Evolutionary conservation across 2,797 vertebrate species (phyloP).

Genomic region (Sibirionetta formosa): DNA sequence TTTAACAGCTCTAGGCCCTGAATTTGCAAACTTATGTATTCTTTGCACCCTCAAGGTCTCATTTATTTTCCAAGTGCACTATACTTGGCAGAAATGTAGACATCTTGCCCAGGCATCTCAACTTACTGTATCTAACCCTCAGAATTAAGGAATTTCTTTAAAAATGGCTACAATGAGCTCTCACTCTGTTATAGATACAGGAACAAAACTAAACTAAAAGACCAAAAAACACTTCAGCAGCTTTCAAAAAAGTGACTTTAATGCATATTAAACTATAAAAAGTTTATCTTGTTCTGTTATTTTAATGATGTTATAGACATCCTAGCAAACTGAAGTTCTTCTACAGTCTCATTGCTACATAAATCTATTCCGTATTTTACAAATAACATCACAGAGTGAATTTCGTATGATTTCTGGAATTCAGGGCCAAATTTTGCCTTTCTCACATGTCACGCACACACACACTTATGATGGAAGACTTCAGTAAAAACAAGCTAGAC

Average conservation of each 20-base stretch:
- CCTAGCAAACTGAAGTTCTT: background rate
- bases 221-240: fast-evolving
- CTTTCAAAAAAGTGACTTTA: background rate
- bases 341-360: too few species aligned
- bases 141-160: background rate
- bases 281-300: background rate
- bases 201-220: background rate
- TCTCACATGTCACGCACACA: background rate
- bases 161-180: background rate
- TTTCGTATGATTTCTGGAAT: background rate
- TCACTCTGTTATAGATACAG: background rate
- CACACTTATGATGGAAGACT: background rate
- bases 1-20: background rate
- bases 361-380: background rate
- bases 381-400: background rate
- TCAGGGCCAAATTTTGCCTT: background rate
- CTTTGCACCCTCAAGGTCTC: background rate
- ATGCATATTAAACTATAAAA: background rate
- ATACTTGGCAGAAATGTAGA: background rate
- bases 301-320: background rate
- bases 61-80: background rate
- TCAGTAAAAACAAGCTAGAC: background rate
- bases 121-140: background rate
- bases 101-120: background rate
- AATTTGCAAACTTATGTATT: background rate